Evolutionary conservation across 2,888 invertebrate genomes (phyloP).

Genomic region (Leucophenga maculata): DNA sequence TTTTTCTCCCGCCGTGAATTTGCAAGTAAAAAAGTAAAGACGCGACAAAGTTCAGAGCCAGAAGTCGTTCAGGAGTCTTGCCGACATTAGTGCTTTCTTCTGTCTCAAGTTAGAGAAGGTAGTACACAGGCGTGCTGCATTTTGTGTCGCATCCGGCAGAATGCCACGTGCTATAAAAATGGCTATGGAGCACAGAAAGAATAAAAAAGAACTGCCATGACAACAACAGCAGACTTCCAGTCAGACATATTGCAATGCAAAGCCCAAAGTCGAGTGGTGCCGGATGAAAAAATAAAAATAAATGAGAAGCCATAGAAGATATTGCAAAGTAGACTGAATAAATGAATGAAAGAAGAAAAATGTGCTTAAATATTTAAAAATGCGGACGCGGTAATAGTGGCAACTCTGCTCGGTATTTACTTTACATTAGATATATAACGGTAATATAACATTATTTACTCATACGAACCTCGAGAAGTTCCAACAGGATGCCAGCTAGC

Average conservation of each 20-base stretch:
- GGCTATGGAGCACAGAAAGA: too few species aligned
- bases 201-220: too few species aligned
- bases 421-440: conserved; percentile 20
- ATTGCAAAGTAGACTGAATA: not conserved
- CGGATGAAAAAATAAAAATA: too few species aligned
- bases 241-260: not conserved
- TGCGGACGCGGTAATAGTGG: not conserved
- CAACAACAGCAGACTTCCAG: too few species aligned
- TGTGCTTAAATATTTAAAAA: conserved; percentile 11
- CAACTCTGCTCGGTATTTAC: conserved; percentile 2
- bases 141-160: not conserved
- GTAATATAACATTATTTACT: conserved; percentile 23
- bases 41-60: too few species aligned
- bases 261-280: too few species aligned
- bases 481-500: too few species aligned
- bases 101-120: too few species aligned
- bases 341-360: not conserved
- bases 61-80: too few species aligned
- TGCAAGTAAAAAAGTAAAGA: too few species aligned
- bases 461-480: not conserved
- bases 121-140: not conserved
- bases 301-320: not conserved
- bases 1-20: too few species aligned
- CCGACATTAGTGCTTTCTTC: too few species aligned
- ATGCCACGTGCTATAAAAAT: not conserved